Evolutionary conservation across 1,140 invertebrate genomes (phyloP).

Genomic region (Hypothenemus hampei): DNA sequence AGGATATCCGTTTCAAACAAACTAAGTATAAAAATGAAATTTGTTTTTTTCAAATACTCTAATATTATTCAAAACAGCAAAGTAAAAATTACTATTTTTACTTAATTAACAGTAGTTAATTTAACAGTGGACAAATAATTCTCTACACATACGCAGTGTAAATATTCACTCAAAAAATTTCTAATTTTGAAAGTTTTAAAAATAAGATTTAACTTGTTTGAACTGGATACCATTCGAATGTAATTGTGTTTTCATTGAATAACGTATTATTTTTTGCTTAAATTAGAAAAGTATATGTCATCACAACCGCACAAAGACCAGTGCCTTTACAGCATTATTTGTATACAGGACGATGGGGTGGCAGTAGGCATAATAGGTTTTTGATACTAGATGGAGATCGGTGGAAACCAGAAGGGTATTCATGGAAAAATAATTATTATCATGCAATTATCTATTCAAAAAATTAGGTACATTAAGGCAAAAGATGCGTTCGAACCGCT

Average conservation of each 20-base stretch:
- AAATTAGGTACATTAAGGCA: slow-evolving; percentile 33
- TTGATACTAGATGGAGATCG: slow-evolving; percentile 75
- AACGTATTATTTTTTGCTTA: too few species aligned
- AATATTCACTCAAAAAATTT: too few species aligned
- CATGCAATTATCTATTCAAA: background rate
- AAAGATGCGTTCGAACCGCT: slow-evolving; percentile 22
- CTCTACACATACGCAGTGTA: too few species aligned
- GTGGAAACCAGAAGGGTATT: slow-evolving; percentile 61
- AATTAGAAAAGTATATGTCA: slow-evolving; percentile 91
- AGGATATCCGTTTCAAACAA: background rate
- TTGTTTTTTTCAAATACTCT: background rate
- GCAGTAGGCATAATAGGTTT: slow-evolving; percentile 60
- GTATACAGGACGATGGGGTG: slow-evolving; percentile 66
- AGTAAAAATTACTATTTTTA: too few species aligned
- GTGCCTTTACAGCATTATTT: slow-evolving; percentile 94
- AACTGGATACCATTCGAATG: too few species aligned
- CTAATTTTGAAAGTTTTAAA: too few species aligned
- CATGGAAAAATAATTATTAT: background rate
- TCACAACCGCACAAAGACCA: slow-evolving; percentile 88
- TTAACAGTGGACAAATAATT: too few species aligned
- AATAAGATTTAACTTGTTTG: too few species aligned
- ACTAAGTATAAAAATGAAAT: background rate
- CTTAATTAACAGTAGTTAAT: too few species aligned
- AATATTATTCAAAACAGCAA: too few species aligned
- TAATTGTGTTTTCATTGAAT: too few species aligned